phyloP scores from a whole-genome alignment of 2,888 invertebrate genomes.

The Ptilodon capucinus region DNA sequence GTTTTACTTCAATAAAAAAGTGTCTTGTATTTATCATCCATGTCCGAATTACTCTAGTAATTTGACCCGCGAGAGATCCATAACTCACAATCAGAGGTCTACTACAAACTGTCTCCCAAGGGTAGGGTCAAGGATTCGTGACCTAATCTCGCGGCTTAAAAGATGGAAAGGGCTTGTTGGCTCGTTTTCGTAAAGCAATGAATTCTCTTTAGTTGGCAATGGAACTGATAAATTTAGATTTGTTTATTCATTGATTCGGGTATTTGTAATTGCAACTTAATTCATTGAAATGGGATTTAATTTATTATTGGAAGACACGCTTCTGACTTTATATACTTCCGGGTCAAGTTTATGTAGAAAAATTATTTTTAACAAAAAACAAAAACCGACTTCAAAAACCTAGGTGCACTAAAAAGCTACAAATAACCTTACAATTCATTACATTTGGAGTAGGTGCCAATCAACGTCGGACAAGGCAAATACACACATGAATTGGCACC shows the following conservation, averaged over 20 bases:
- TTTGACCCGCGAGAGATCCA: background rate
- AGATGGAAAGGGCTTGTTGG: background rate
- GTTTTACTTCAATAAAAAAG: too few relatives aligned
- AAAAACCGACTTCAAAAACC: too few relatives aligned
- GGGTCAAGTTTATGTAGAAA: too few relatives aligned
- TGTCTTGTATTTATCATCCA: background rate
- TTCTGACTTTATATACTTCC: too few relatives aligned
- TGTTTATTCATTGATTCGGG: background rate
- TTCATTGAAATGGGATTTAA: background rate
- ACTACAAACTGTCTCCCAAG: background rate
- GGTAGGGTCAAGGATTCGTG: background rate
- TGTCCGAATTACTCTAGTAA: background rate
- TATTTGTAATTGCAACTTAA: background rate
- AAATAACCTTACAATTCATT: too few relatives aligned
- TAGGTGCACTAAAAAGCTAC: too few relatives aligned
- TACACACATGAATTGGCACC: too few relatives aligned
- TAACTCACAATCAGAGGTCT: background rate
- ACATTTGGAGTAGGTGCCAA: too few relatives aligned
- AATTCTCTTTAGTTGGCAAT: background rate
- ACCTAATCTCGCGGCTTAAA: background rate
- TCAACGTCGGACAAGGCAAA: too few relatives aligned
- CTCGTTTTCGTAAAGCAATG: background rate
- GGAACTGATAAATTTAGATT: background rate
- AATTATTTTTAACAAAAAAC: too few relatives aligned
- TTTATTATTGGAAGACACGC: background rate